Percentiles rank a stretch among this genome's conserved stretches.
phyloP scores from a whole-genome alignment of 2,113 vertebrate species.

The Microtus oregoni region DNA sequence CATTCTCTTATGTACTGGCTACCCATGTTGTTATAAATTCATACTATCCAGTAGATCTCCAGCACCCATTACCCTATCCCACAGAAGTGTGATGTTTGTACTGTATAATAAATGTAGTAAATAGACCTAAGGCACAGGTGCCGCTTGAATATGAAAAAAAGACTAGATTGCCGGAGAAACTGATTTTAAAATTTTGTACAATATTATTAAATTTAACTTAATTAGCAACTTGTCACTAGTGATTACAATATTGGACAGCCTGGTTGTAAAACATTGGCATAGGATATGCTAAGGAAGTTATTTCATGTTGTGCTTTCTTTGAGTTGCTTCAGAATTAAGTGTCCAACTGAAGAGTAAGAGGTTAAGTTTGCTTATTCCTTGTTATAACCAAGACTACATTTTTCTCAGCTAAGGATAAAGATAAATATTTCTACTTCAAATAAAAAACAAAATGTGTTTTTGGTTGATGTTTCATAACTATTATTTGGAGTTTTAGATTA shows the following conservation, averaged over 20 bases:
- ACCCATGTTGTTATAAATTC: background rate
- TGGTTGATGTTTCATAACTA: background rate
- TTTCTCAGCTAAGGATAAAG: conserved; percentile 40
- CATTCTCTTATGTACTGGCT: conserved; percentile 31
- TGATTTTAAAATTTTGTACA: conserved; percentile 59
- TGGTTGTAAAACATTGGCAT: conserved; percentile 56
- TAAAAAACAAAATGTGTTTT: conserved; percentile 49
- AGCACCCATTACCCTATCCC: background rate
- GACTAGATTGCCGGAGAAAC: background rate
- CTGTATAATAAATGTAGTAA: background rate
- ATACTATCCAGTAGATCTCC: background rate
- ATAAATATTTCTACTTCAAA: conserved; percentile 9
- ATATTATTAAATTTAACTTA: conserved; percentile 56
- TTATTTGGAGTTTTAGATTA: conserved; percentile 33
- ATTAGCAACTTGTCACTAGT: background rate
- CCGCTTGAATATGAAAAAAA: conserved; percentile 44
- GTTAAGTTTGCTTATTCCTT: conserved; percentile 31
- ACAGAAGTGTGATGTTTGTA: background rate
- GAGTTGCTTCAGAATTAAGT: conserved; percentile 76
- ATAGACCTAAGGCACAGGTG: background rate
- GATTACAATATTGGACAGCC: background rate
- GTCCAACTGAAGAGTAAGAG: conserved; percentile 56
- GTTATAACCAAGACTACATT: conserved; percentile 16
- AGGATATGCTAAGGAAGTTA: conserved; percentile 70
- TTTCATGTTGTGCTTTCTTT: conserved; percentile 62